These are phyloP conservation scores for Hydroisotoma schaefferi DNA, from an alignment of 2,888 invertebrate species.

Conservation along the genomic window DNA sequence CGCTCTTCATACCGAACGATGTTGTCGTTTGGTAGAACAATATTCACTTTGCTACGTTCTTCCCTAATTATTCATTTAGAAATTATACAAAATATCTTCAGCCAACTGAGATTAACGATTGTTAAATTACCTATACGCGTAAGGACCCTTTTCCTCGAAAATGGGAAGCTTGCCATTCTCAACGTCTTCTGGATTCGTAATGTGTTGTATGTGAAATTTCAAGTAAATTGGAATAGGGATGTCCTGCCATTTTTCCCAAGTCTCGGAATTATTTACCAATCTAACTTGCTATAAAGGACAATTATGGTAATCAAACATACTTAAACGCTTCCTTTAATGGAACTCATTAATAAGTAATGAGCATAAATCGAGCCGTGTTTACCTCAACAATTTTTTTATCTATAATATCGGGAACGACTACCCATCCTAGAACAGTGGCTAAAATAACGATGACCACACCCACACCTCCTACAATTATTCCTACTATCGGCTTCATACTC, in stretches of 20 bases:
- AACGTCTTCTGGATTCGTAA: conserved; percentile 36
- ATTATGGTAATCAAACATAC: neutral
- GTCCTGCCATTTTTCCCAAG: conserved; percentile 13
- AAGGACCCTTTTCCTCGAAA: conserved; percentile 29
- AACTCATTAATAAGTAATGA: neutral
- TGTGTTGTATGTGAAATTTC: conserved; percentile 28
- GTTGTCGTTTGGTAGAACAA: neutral
- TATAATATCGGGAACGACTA: conserved; percentile 34
- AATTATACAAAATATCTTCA: neutral
- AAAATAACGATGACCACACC: conserved; percentile 23
- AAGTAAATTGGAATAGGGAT: conserved; percentile 23
- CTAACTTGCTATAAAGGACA: conserved; percentile 6
- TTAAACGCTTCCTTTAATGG: neutral
- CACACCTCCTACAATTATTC: conserved; percentile 4
- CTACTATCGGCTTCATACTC: too few species aligned
- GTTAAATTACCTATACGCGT: conserved; percentile 32
- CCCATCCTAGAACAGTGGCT: conserved; percentile 26
- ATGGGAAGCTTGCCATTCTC: conserved; percentile 11
- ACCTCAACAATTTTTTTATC: conserved; percentile 33
- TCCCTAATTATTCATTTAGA: too few species aligned
- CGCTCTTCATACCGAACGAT: conserved; percentile 17
- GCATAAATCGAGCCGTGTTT: too few species aligned
- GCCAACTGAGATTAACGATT: neutral
- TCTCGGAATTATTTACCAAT: conserved; percentile 1
- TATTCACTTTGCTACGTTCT: neutral